Percentiles rank a stretch among this genome's conserved stretches.
phyloP scores from a whole-genome alignment of 2,113 vertebrate species.

The Archilochus colubris region DNA sequence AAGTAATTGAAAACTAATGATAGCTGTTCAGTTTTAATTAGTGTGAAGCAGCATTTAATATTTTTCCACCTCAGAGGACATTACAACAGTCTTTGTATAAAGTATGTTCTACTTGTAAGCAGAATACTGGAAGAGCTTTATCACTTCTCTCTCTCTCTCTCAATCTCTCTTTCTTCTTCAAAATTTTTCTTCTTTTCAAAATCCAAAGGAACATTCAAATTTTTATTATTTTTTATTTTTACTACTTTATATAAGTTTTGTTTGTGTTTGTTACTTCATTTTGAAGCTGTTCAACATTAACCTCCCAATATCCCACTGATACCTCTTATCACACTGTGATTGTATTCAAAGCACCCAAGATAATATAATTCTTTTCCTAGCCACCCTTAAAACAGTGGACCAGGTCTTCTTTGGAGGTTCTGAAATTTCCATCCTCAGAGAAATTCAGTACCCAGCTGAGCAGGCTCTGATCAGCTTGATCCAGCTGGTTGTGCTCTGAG shows the following conservation, averaged over 20 bases:
- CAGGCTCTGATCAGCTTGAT: background rate
- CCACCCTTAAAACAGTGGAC: background rate
- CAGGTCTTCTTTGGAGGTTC: background rate
- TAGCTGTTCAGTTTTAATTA: constrained; percentile 23
- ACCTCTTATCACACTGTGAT: background rate
- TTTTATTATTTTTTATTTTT: background rate
- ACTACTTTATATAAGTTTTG: background rate
- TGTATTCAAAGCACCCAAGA: background rate
- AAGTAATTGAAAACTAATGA: constrained; percentile 28
- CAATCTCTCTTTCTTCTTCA: background rate
- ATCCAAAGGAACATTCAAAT: background rate
- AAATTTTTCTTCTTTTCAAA: background rate
- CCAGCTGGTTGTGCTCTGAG: background rate
- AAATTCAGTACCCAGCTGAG: background rate
- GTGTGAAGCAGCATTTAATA: background rate
- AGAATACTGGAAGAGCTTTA: background rate
- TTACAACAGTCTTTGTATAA: background rate
- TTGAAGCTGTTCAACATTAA: background rate
- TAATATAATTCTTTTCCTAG: background rate
- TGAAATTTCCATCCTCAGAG: background rate
- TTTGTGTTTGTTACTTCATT: background rate
- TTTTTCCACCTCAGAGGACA: background rate
- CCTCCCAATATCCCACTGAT: background rate
- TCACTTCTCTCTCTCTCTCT: background rate
- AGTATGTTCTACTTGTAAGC: background rate